Percentiles rank a stretch among this genome's conserved stretches.
Evolutionary conservation across 2,888 invertebrate genomes (phyloP).

Genomic region (Limnephilus rhombicus): DNA sequence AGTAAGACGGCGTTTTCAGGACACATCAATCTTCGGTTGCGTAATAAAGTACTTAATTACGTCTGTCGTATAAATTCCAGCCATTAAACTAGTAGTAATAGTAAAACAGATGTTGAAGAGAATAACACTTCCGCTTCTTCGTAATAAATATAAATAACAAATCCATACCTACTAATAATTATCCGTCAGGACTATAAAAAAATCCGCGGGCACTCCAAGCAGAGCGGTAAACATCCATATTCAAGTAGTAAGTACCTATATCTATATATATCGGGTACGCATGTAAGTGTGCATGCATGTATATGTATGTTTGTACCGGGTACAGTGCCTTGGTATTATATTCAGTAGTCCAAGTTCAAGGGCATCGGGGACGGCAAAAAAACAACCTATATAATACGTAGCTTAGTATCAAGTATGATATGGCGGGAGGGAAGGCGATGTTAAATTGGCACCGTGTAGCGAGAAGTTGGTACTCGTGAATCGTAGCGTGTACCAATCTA

Average conservation of each 20-base stretch:
- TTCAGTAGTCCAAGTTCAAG: slow-evolving; percentile 65
- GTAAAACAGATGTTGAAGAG: background rate
- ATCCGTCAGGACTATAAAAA: background rate
- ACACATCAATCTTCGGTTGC: background rate
- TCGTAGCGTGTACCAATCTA: background rate
- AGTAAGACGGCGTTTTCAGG: background rate
- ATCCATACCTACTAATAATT: background rate
- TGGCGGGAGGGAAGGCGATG: background rate
- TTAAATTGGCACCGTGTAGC: background rate
- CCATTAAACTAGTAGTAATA: background rate
- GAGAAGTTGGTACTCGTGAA: too few species aligned
- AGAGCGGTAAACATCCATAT: background rate
- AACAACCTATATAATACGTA: background rate
- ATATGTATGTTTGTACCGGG: slow-evolving; percentile 35
- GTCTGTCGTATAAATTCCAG: background rate
- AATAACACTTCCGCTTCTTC: background rate
- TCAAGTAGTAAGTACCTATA: background rate
- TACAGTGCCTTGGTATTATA: slow-evolving; percentile 53
- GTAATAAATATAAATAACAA: background rate
- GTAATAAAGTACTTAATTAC: background rate
- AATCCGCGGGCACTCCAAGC: background rate
- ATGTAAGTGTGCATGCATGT: background rate
- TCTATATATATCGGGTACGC: background rate
- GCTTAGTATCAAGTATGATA: background rate
- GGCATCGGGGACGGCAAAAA: slow-evolving; percentile 56